Evolutionary conservation across 1,140 invertebrate species (phyloP).

Genomic region (Temnothorax longispinosus): DNA sequence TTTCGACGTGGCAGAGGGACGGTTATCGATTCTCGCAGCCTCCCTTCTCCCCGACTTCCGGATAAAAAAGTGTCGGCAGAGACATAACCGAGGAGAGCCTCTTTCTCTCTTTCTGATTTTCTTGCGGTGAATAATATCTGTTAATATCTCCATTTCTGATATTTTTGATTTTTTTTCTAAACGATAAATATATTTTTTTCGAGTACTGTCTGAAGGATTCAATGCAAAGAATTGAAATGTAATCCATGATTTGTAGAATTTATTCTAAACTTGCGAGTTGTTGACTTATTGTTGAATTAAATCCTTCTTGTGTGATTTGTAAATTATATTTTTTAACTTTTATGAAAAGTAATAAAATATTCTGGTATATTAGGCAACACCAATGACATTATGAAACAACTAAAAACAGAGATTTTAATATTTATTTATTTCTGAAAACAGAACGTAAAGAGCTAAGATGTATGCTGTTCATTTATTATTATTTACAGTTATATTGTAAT

Average conservation of each 20-base stretch:
- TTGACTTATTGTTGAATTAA: background rate
- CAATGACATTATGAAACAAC: background rate
- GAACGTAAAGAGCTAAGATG: background rate
- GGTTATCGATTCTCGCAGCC: constrained; percentile 81
- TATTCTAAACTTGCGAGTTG: background rate
- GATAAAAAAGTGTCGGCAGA: constrained; percentile 79
- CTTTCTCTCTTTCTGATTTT: constrained; percentile 45
- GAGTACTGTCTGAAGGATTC: background rate
- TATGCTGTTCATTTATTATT: background rate
- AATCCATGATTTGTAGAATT: background rate
- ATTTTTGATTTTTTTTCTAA: background rate
- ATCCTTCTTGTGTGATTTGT: background rate
- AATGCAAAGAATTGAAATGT: background rate
- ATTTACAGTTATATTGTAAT: background rate
- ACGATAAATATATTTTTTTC: background rate
- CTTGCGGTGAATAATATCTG: background rate
- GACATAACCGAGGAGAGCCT: constrained; percentile 39
- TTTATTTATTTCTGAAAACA: background rate
- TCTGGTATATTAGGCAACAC: background rate
- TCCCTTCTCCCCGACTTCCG: constrained; percentile 76
- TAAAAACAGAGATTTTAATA: background rate
- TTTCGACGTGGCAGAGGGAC: constrained; percentile 77
- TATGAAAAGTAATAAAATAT: background rate
- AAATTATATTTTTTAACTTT: background rate
- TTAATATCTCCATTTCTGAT: background rate